Base-by-base conservation (phyloP, 2,797 vertebrate species). In the Halcyon badia region DNA sequence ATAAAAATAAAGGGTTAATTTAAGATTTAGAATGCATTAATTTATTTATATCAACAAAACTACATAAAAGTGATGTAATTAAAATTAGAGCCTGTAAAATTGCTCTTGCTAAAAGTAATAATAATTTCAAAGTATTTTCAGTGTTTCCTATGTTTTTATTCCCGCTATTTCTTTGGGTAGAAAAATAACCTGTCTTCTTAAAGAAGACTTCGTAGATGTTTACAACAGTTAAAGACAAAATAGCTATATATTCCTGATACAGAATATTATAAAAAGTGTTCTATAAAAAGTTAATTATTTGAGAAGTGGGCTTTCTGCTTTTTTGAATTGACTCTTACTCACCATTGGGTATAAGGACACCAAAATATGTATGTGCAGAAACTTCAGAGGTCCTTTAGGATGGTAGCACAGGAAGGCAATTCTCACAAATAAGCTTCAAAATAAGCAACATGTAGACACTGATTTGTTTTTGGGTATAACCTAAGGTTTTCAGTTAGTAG, bases 381-480 rank as follows among this genome's bases (percentile, higher is more conserved):
- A 70, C 6, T 58, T 60, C 17, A 20, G 46, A 66, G 15, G 15
- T 42, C 19, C 33, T 83, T 81, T 57, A 31, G 28, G 39, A n/a
- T 21, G 6, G 4, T 30, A 13, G 6, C 33, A 57, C 1, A 3
- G n/a, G 48, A 58, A 7, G 10, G 35, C 17, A 82, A 30, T 42
- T 77, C 20, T 48, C 9, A 20, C 18, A n/a, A 15, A 15, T 5
- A 17, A 70, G 6, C 17, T 79, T 51, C 66, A 54, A 80, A 90
- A 54, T 18, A 25, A 35, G 35, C 35, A 68, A 26, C 24, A 30
- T 0, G 0, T 16, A 25, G 70, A 13, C 26, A 35, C 17, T 16
- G 70, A 30, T 64, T 89, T 42, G 20, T 66, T 87, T 80, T 41
- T 1, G 1, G 33, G 10, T 31, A 9, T 57, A 51, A 66, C 1